Percentiles rank a stretch among this genome's conserved stretches.
These are phyloP conservation scores for Scomberomorus guttatus DNA, from an alignment of 2,797 vertebrate genomes.

Conservation along the genomic window DNA sequence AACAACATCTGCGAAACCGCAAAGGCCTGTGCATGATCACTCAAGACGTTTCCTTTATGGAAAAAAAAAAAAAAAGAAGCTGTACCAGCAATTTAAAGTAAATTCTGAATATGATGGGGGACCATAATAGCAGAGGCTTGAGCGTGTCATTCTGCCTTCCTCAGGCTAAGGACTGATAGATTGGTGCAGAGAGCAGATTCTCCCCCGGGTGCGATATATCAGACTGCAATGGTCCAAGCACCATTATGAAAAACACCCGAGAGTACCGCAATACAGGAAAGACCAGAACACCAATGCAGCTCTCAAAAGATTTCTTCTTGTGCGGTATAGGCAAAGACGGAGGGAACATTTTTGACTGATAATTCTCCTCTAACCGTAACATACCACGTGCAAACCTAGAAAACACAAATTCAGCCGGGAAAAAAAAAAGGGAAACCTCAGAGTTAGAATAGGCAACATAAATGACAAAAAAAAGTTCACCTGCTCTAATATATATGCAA, in stretches of 20 bases:
- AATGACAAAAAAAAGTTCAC: conserved; percentile 5
- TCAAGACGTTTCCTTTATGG: conserved; percentile 67
- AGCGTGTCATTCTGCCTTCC: conserved; percentile 77
- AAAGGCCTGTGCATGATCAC: conserved; percentile 74
- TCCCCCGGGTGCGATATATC: conserved; percentile 83
- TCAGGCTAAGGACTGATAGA: conserved; percentile 82
- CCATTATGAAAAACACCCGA: conserved; percentile 82
- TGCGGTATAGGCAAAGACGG: conserved; percentile 65
- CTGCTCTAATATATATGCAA: conserved; percentile 34
- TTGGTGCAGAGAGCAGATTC: conserved; percentile 77
- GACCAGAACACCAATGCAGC: conserved; percentile 79
- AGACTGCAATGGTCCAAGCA: conserved; percentile 76
- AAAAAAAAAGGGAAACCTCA: neutral
- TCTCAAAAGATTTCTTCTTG: conserved; percentile 74
- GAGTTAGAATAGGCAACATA: neutral
- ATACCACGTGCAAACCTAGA: conserved; percentile 30
- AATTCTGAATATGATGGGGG: conserved; percentile 76
- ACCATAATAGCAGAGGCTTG: conserved; percentile 67
- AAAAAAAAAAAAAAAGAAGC: neutral
- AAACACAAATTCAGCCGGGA: conserved; percentile 9
- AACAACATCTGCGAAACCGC: conserved; percentile 79
- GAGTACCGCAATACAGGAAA: conserved; percentile 79
- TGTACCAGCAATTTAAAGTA: conserved; percentile 70
- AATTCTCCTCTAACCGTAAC: conserved; percentile 38
- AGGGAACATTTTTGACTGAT: conserved; percentile 51